phyloP scores from a whole-genome alignment of 2,797 vertebrate genomes.

The Eidolon dupreanum region DNA sequence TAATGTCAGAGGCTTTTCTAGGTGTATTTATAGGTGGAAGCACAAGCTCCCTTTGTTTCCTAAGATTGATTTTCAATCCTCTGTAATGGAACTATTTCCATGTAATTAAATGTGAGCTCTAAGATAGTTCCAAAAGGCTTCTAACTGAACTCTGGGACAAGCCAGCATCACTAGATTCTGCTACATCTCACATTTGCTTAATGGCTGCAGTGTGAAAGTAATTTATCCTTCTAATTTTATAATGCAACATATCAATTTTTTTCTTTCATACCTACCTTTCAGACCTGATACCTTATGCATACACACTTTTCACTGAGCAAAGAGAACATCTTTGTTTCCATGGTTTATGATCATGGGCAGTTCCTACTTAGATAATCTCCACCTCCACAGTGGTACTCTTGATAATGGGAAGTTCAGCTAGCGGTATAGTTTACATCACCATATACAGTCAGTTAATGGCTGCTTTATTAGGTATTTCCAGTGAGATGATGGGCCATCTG shows the following conservation, averaged over 20 bases:
- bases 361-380: conserved; percentile 81
- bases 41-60: background rate
- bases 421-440: conserved; percentile 89
- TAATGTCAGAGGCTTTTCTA: background rate
- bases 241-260: background rate
- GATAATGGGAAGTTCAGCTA: conserved; percentile 85
- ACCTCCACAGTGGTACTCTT: conserved; percentile 79
- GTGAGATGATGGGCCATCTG: conserved; percentile 92
- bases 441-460: conserved; percentile 95
- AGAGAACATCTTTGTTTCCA: conserved; percentile 55
- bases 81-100: background rate
- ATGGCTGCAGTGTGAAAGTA: background rate
- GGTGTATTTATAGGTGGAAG: background rate
- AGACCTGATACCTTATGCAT: background rate
- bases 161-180: background rate
- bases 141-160: conserved; percentile 8
- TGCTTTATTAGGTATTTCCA: conserved; percentile 96
- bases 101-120: conserved; percentile 50
- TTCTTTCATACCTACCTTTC: background rate
- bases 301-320: conserved; percentile 25
- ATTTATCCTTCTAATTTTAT: conserved; percentile 56
- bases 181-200: background rate
- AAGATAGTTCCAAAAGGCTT: conserved; percentile 46
- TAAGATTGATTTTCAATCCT: background rate
- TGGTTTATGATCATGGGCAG: conserved; percentile 75